Conservation (phyloP, 1,140 invertebrate genomes). For the Cotesia vestalis region DNA sequence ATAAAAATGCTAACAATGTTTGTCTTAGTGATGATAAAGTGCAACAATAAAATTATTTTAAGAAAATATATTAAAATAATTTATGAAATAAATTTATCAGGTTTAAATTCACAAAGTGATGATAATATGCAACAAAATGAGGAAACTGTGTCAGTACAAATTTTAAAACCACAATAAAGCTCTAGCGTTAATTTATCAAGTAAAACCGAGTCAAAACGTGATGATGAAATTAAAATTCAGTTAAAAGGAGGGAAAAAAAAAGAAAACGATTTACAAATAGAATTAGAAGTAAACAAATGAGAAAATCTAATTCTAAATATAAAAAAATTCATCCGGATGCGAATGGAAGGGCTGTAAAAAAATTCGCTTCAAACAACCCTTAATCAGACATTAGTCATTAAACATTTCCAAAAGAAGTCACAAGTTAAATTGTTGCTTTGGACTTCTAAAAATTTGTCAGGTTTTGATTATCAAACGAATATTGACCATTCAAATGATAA, state of each 20-base stretch:
- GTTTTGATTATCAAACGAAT: conserved; percentile 12
- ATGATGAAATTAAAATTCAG: not conserved
- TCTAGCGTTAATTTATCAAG: too few species aligned
- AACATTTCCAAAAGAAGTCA: conserved; percentile 8
- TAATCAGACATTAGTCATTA: not conserved
- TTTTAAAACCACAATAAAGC: too few species aligned
- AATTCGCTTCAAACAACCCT: conserved; percentile 13
- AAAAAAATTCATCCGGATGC: not conserved
- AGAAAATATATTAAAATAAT: not conserved
- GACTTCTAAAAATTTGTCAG: conserved; percentile 17
- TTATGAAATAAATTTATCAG: too few species aligned
- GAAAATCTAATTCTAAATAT: conserved; percentile 17
- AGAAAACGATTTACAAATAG: conserved; percentile 17
- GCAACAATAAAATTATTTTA: not conserved
- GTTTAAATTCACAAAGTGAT: too few species aligned
- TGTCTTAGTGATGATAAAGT: not conserved
- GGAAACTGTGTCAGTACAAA: too few species aligned
- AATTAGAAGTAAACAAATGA: conserved; percentile 24
- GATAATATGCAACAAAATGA: too few species aligned
- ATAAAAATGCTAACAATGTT: not conserved
- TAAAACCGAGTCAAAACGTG: too few species aligned
- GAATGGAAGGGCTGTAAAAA: conserved; percentile 13
- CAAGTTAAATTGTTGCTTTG: conserved; percentile 17
- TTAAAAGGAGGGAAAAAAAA: not conserved
- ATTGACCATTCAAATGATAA: conserved; percentile 15